Evolutionary conservation across 2,888 invertebrate genomes (phyloP).

Genomic region (Periphyllus acericola): DNA sequence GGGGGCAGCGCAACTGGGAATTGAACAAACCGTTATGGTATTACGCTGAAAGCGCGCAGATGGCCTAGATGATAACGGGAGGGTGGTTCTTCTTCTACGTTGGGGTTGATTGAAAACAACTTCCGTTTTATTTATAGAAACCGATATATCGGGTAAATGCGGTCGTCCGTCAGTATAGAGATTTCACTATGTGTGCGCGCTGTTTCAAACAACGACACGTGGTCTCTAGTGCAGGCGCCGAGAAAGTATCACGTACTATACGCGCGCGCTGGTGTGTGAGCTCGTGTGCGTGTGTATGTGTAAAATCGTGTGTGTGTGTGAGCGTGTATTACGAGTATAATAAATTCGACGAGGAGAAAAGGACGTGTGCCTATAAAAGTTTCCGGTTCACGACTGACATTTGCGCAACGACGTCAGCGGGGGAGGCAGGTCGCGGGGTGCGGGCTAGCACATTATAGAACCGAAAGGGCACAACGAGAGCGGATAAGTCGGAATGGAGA

Average conservation of each 20-base stretch:
- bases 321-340: neutral
- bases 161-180: neutral
- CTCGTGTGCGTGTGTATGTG: no score
- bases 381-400: slow-evolving; percentile 27
- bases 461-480: neutral
- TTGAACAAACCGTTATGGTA: no score
- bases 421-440: neutral
- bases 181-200: neutral
- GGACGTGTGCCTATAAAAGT: neutral
- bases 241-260: neutral
- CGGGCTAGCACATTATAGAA: no score
- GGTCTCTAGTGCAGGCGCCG: neutral
- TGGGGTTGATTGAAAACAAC: no score
- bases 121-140: no score
- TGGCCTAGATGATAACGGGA: no score
- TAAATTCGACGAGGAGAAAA: slow-evolving; percentile 1
- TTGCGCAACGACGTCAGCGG: neutral
- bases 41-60: no score
- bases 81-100: no score
- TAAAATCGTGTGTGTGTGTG: no score
- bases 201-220: neutral
- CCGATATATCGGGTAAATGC: no score
- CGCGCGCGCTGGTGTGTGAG: no score
- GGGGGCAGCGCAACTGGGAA: no score
- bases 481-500: neutral